phyloP scores from a whole-genome alignment of 2,113 vertebrate genomes.

The Camelus bactrianus region DNA sequence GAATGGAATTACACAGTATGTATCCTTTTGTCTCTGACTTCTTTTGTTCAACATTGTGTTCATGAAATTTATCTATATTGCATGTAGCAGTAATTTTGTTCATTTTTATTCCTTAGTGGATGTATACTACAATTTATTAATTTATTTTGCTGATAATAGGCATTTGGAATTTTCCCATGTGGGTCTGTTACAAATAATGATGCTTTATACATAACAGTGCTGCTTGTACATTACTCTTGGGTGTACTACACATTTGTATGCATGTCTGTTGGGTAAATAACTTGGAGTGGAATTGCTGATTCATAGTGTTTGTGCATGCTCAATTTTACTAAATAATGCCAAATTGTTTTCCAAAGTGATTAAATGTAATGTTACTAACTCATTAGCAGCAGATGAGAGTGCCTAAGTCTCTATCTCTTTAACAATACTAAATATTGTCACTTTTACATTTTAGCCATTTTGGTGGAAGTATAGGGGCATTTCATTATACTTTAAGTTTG shows the following conservation, averaged over 20 bases:
- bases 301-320: neutral
- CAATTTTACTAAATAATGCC: neutral
- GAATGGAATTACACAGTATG: neutral
- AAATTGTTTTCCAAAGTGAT: neutral
- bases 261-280: neutral
- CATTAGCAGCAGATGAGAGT: neutral
- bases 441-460: neutral
- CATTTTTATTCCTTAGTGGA: neutral
- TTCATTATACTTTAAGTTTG: neutral
- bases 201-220: neutral
- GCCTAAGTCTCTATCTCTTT: neutral
- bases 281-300: neutral
- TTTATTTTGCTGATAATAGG: neutral
- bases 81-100: neutral
- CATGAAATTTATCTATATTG: neutral
- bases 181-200: neutral
- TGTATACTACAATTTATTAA: neutral
- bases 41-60: neutral
- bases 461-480: neutral
- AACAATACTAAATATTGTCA: neutral
- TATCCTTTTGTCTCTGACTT: neutral
- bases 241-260: neutral
- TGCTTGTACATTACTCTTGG: neutral
- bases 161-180: neutral
- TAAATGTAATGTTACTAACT: neutral